Percentiles rank a stretch among this genome's conserved stretches.
These are phyloP conservation scores for Spisula solida DNA, from an alignment of 2,888 invertebrate species.

Conservation along the genomic window DNA sequence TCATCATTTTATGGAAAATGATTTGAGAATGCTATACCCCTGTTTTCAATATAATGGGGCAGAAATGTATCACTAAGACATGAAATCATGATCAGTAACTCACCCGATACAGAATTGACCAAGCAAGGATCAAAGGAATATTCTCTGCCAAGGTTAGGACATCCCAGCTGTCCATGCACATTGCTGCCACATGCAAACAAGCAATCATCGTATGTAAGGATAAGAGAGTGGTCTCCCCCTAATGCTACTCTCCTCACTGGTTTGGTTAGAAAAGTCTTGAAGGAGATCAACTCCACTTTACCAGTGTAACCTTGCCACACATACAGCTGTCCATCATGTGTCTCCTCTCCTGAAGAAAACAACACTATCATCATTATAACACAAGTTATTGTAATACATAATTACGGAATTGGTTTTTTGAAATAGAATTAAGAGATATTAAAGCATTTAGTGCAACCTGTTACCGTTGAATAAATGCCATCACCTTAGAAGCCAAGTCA, in stretches of 20 bases:
- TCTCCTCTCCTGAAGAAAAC: constrained; percentile 69
- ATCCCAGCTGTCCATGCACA: constrained; percentile 84
- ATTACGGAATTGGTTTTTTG: too few species aligned
- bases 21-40: too few species aligned
- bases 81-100: neutral
- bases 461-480: too few species aligned
- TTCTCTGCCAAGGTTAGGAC: constrained; percentile 72
- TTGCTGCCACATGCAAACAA: constrained; percentile 85
- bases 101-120: constrained; percentile 78
- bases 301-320: constrained; percentile 82
- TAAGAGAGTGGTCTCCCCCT: constrained; percentile 83
- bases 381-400: too few species aligned
- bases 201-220: constrained; percentile 81
- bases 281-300: constrained; percentile 76
- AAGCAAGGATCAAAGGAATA: constrained; percentile 78
- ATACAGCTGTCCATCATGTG: constrained; percentile 75
- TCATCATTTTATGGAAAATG: too few species aligned
- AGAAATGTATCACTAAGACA: too few species aligned
- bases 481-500: too few species aligned
- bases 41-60: too few species aligned
- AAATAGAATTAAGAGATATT: too few species aligned
- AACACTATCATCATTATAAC: neutral
- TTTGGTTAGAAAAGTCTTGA: constrained; percentile 73
- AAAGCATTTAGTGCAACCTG: too few species aligned
- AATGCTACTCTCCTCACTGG: constrained; percentile 78